These are phyloP conservation scores for Drosophila asahinai DNA, from an alignment of 1,140 invertebrate genomes.

Conservation along the genomic window DNA sequence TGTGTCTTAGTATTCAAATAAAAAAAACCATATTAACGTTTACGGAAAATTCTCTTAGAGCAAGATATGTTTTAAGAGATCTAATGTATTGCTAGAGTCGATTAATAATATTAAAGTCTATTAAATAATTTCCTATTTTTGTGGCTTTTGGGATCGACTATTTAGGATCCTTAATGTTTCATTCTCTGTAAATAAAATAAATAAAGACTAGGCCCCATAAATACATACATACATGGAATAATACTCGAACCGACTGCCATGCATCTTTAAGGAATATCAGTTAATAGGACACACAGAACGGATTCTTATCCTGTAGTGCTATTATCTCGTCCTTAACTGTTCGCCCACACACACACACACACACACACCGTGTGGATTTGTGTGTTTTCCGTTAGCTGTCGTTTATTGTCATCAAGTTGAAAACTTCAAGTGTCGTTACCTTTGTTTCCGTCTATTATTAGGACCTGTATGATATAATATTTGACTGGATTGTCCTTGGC, in stretches of 20 bases:
- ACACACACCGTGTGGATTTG: constrained; percentile 11
- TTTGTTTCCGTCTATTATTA: constrained; percentile 61
- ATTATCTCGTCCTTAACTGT: constrained; percentile 21
- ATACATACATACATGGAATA: too few species aligned
- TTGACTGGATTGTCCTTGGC: constrained; percentile 67
- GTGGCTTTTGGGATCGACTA: too few species aligned
- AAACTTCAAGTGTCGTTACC: constrained; percentile 67
- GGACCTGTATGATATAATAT: constrained; percentile 61
- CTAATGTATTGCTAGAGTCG: too few species aligned
- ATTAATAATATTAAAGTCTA: too few species aligned
- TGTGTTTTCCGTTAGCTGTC: constrained; percentile 41
- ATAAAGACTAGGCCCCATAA: too few species aligned
- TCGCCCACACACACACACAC: constrained; percentile 9
- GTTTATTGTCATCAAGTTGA: constrained; percentile 49
- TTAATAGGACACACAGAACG: not conserved
- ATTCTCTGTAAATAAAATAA: too few species aligned
- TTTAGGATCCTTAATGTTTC: too few species aligned
- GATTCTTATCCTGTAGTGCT: constrained; percentile 6
- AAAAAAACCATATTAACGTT: too few species aligned
- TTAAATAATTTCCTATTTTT: too few species aligned
- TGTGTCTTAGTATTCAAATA: too few species aligned
- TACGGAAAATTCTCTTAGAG: too few species aligned
- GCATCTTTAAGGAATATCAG: constrained; percentile 1
- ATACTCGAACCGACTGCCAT: not conserved
- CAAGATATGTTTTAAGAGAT: too few species aligned